Percentiles rank a stretch among this genome's conserved stretches.
Conservation (phyloP, 1,140 invertebrate genomes). For the Eriocheir sinensis region DNA sequence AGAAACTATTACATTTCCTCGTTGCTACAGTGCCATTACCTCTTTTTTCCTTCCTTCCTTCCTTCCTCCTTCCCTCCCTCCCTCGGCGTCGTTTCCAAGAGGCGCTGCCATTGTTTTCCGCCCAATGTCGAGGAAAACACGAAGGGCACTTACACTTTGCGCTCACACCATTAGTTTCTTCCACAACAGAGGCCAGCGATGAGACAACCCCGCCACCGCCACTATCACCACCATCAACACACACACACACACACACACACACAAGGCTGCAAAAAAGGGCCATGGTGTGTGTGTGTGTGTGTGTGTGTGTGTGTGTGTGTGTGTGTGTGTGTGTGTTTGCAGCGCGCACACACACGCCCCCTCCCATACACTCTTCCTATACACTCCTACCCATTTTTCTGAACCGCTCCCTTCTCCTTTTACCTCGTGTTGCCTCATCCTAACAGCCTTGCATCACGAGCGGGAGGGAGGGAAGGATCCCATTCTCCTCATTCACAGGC, state of each 20-base stretch:
- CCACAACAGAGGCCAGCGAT: neutral
- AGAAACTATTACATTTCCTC: constrained; percentile 4
- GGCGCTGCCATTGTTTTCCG: neutral
- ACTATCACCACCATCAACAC: too few species aligned
- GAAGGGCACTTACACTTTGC: constrained; percentile 14
- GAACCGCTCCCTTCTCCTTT: neutral
- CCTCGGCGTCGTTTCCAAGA: neutral
- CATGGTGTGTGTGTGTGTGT: neutral
- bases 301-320: constrained; percentile 15
- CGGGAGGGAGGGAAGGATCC: neutral
- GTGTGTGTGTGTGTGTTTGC: constrained; percentile 12
- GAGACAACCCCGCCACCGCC: neutral
- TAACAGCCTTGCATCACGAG: neutral
- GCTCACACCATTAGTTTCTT: neutral
- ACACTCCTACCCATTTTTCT: neutral
- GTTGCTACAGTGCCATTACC: neutral
- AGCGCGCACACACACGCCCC: too few species aligned
- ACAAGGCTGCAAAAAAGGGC: too few species aligned
- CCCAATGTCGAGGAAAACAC: neutral
- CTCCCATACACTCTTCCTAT: neutral
- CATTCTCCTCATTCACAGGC: neutral
- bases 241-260: too few species aligned
- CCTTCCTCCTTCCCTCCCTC: neutral
- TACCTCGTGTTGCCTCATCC: neutral
- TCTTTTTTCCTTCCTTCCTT: neutral